Evolutionary conservation across 2,113 vertebrate genomes (phyloP), one percentile per base, ranked within the genome.

Genomic region (Mobula hypostoma): DNA sequence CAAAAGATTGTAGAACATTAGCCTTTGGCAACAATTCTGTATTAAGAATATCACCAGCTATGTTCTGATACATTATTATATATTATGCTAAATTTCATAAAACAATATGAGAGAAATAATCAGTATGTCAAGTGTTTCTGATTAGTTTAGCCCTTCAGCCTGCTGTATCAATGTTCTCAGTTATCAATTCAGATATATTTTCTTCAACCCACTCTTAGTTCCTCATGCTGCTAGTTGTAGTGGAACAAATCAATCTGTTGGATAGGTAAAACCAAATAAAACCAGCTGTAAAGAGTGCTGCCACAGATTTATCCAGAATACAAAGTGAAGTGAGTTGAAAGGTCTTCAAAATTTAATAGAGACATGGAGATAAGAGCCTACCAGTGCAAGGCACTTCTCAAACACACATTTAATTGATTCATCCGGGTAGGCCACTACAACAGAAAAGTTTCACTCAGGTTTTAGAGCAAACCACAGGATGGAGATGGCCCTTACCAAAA

Each of bases 91-190:
- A 61, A 61, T 87, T 58, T 61, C 58, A 56, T 87, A 87, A 15
- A 63, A 61, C 56, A 87, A 87, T 27, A 24, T 83, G 2, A 87
- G 83, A 87, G 56, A n/a, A 87, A 87, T 87, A 63, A 87, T 87
- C 56, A 4, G 56, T 29, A 11, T n/a, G 12, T 87, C 56, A 61
- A 87, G 48, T 29, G 48, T 11, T 87, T 85, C 80, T 79, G 40
- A 85, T 27, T 27, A 87, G 56, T 58, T 85, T 85, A 58, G 21
- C 56, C 56, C 48, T 87, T 87, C 48, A 24, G 56, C 83, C 12
- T 61, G 14, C 21, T 61, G 83, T 5, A 61, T 87, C 83, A 61
- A 48, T 48, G 48, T 4, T 48, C 48, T 48, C 48, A 48, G 48
- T 48, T 14, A 61, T 87, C 83, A 61, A 56, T 61, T 56, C 21